These are phyloP conservation scores for Notodromas monacha DNA, from an alignment of 2,888 invertebrate genomes.

Conservation along the genomic window DNA sequence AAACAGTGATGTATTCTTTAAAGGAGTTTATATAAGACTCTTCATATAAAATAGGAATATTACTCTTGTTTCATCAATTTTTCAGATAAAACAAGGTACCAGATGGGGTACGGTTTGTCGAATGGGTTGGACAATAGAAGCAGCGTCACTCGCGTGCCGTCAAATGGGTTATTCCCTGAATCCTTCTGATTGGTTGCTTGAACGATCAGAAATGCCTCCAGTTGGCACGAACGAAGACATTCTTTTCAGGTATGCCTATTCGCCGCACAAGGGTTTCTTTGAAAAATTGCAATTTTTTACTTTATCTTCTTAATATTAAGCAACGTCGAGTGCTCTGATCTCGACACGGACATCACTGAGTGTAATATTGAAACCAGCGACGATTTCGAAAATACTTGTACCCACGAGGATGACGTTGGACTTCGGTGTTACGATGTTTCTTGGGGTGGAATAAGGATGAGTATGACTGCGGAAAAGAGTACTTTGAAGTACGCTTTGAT, in stretches of 20 bases:
- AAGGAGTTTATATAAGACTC: no score
- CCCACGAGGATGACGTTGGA: slow-evolving; percentile 52
- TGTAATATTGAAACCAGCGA: slow-evolving; percentile 31
- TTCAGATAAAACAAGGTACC: slow-evolving; percentile 36
- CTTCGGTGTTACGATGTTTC: slow-evolving; percentile 58
- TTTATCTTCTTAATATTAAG: slow-evolving; percentile 15
- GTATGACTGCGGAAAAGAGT: slow-evolving; percentile 51
- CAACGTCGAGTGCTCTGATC: slow-evolving; percentile 60
- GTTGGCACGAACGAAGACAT: slow-evolving; percentile 42
- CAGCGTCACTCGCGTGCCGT: slow-evolving; percentile 74
- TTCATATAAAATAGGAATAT: no score
- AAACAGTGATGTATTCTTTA: no score
- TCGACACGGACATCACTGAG: slow-evolving; percentile 56
- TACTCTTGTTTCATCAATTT: neutral
- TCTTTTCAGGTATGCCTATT: slow-evolving; percentile 22
- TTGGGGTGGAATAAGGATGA: slow-evolving; percentile 74
- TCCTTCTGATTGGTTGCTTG: slow-evolving; percentile 60
- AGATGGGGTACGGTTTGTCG: slow-evolving; percentile 93
- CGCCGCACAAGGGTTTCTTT: no score
- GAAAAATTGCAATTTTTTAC: neutral
- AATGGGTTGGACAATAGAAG: slow-evolving; percentile 67
- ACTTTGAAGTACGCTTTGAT: slow-evolving; percentile 58
- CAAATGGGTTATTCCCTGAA: slow-evolving; percentile 72
- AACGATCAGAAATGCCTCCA: slow-evolving; percentile 41
- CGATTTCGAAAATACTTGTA: slow-evolving; percentile 60